Base-by-base conservation (phyloP, 2,888 invertebrate species). In the Cinara cedri region DNA sequence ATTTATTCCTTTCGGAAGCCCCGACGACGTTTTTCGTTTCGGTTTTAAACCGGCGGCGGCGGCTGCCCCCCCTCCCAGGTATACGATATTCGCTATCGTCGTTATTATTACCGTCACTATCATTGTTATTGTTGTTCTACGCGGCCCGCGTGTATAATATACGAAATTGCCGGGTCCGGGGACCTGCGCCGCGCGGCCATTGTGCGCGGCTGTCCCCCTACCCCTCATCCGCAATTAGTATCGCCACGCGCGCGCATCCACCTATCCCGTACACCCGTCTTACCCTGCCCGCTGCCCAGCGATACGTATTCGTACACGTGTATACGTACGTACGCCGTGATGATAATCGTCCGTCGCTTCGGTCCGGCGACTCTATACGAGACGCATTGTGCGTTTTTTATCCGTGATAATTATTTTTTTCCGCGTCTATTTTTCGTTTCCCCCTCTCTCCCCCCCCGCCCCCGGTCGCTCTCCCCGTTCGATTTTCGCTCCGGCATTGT, bases 1-100 rank as follows among this genome's bases (percentile, higher is more conserved):
- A 78, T 78, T 78, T 70, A 78, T 78, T 70, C 62, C 78, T 70
- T 78, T 78, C 78, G 78, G 78, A 70, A 78, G 70, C 78, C 60
- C 60, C 70, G 78, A 62, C 70, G 78, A 70, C 78, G 78, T 70
- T 70, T 78, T 70, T 70, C 78, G 78, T 78, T 76, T 76, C 55
- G 76, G n/a, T n/a, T n/a, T n/a, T n/a, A n/a, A n/a, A n/a, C n/a
- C n/a, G n/a, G n/a, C n/a, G n/a, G n/a, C n/a, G n/a, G n/a, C n/a
- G n/a, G n/a, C n/a, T n/a, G n/a, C n/a, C n/a, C n/a, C n/a, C n/a
- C n/a, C n/a, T n/a, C n/a, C n/a, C n/a, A n/a, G n/a, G n/a, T n/a
- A n/a, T n/a, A 70, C 70, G 46, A 66, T 54, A 6, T 34, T 44
- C 46, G 51, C n/a, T 75, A 66, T 44, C 19, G 19, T 26, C 24